phyloP scores from a whole-genome alignment of 1,140 invertebrate species.

The Mactra quadrangularis region DNA sequence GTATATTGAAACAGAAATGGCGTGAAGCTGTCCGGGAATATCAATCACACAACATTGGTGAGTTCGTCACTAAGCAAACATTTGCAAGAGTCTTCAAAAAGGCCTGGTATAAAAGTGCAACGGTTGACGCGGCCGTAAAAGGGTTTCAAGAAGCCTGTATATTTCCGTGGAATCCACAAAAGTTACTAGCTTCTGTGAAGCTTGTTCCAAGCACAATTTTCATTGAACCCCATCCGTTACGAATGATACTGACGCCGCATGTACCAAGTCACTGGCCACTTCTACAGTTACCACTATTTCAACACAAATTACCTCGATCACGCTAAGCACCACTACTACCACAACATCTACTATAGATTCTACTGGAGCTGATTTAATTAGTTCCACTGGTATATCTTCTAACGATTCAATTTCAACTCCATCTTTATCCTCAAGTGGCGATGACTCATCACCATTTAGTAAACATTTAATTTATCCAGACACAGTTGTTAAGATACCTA shows the following conservation, averaged over 20 bases:
- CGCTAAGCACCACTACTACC: no score
- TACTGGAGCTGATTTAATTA: no score
- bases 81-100: conserved; percentile 9
- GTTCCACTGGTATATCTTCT: neutral
- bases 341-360: no score
- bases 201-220: neutral
- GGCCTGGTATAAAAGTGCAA: conserved; percentile 20
- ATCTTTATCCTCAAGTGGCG: neutral
- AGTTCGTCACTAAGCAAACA: conserved; percentile 15
- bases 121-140: conserved; percentile 16
- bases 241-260: no score
- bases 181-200: neutral
- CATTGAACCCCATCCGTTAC: no score
- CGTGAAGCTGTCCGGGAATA: conserved; percentile 12
- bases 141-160: conserved; percentile 18
- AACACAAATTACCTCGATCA: no score
- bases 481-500: conserved; percentile 3
- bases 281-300: no score
- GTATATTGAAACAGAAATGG: conserved; percentile 8
- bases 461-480: neutral
- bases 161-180: neutral
- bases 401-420: neutral
- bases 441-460: neutral
- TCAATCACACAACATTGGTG: conserved; percentile 19
- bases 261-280: no score